Conservation (phyloP, 2,888 invertebrate genomes). For the Tetrapedia diversipes region DNA sequence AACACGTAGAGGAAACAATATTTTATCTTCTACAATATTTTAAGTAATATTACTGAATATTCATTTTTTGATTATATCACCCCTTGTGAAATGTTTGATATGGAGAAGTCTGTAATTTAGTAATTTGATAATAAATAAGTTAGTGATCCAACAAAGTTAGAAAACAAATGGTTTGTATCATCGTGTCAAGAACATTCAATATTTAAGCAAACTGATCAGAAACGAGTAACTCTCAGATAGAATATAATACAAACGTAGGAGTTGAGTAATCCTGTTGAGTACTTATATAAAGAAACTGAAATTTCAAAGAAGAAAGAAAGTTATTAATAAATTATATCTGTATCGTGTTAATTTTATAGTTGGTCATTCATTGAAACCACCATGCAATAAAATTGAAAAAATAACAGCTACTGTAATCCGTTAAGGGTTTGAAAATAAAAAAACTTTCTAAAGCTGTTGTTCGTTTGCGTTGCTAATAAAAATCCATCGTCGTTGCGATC, state of each 20-base stretch:
- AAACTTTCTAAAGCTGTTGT: background rate
- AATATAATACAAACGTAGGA: background rate
- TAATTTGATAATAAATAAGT: constrained; percentile 43
- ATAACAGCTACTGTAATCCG: background rate
- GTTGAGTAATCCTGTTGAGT: constrained; percentile 19
- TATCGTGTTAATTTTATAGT: constrained; percentile 5
- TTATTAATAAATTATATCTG: constrained; percentile 19
- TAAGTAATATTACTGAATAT: too few relatives aligned
- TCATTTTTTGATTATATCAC: constrained; percentile 43
- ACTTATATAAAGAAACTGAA: background rate
- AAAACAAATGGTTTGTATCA: background rate
- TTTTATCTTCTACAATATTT: too few relatives aligned
- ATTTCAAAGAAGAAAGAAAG: background rate
- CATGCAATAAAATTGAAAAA: background rate
- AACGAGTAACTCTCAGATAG: background rate
- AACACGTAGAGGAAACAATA: too few relatives aligned
- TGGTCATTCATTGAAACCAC: background rate
- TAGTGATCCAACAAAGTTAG: constrained; percentile 14
- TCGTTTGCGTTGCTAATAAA: background rate
- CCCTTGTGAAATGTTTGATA: constrained; percentile 9
- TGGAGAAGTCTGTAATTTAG: background rate
- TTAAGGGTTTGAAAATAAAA: background rate
- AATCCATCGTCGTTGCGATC: background rate
- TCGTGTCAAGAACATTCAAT: background rate
- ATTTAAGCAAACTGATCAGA: background rate